Base-by-base conservation (phyloP, 2,797 vertebrate genomes). In the Gobio occitaniae region DNA sequence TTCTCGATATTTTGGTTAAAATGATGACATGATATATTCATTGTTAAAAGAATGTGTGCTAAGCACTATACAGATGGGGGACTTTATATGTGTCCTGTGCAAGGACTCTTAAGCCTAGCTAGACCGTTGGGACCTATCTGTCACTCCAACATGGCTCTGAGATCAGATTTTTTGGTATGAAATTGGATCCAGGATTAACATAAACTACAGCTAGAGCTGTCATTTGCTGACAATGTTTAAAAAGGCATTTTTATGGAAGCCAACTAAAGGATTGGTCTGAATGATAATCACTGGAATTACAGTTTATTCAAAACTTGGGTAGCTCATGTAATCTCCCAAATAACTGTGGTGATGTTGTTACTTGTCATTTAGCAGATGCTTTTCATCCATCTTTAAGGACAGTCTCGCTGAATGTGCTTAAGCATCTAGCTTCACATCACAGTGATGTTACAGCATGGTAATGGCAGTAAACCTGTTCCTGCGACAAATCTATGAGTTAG, bases 31-130 rank as follows among this genome's bases (percentile, higher is more conserved):
- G 25, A 21, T 70, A 61, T 44, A 77, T 44, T n/a, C 75, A 61
- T n/a, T 50, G 56, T 50, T 50, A 29, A 71, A 72, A 63, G 84
- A 79, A 72, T 82, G 36, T 70, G 69, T 63, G 66, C 59, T 77
- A 77, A 87, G 63, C 74, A 78, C 25, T 84, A 21, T 59, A 83
- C 72, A 78, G 50, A 79, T 65, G 78, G 81, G 94, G 92, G 95
- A 94, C 94, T 94, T 94, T 94, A 93, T 89, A 94, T 95, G 89
- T 93, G 95, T 93, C 94, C 94, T 93, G 93, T 93, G 93, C 90
- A 79, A 72, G 89, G 50, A 86, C 84, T 89, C 89, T 93, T 93
- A 93, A 92, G 93, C 93, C 93, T 91, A 69, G 86, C 84, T 61
- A 25, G 89, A 87, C 93, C 90, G 84, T 88, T 89, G 94, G 94